phyloP scores from a whole-genome alignment of 2,888 invertebrate genomes.

The Metalampra italica region DNA sequence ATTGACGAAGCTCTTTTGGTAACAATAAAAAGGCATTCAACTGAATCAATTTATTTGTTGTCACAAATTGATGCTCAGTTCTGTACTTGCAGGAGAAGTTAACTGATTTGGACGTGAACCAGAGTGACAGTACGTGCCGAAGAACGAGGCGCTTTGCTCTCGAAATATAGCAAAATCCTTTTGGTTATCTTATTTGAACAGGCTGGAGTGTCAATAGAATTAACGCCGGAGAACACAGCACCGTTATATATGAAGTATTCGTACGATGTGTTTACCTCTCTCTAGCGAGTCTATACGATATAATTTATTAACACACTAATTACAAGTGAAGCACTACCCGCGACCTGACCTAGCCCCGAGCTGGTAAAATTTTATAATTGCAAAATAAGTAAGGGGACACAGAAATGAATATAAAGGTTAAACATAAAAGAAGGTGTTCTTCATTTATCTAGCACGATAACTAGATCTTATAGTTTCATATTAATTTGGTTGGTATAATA shows the following conservation, averaged over 20 bases:
- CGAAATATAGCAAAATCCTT: conserved; percentile 9
- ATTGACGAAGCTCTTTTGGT: no score
- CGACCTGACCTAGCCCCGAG: no score
- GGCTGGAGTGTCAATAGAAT: conserved; percentile 26
- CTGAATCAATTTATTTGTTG: background rate
- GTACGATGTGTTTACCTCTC: background rate
- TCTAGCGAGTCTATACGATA: background rate
- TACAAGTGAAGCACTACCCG: no score
- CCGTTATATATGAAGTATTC: background rate
- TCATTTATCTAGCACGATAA: no score
- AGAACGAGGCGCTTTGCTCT: background rate
- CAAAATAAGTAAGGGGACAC: no score
- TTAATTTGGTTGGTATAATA: no score
- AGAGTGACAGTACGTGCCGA: background rate
- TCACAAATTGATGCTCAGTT: background rate
- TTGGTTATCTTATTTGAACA: conserved; percentile 37
- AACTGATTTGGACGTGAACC: background rate
- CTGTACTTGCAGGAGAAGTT: background rate
- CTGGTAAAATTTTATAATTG: no score
- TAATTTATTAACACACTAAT: no score
- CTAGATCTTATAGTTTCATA: no score
- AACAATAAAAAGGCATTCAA: no score
- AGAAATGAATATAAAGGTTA: no score
- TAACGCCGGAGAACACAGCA: conserved; percentile 15
- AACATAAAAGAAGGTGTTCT: no score